These are phyloP conservation scores for Galbula dea DNA, from an alignment of 2,113 vertebrate species.

Conservation along the genomic window DNA sequence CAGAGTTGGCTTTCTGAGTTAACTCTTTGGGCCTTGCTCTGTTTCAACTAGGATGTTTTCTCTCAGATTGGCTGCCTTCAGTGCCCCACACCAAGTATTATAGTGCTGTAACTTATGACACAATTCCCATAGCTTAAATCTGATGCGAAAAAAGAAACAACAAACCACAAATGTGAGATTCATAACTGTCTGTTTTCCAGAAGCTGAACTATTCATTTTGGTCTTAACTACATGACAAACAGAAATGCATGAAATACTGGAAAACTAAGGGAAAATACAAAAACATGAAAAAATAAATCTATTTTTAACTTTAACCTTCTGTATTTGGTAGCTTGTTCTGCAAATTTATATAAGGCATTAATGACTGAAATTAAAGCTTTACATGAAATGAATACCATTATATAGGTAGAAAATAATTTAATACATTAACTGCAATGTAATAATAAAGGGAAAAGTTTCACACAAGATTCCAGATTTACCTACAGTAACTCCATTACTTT, in stretches of 20 bases:
- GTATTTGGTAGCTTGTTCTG: not conserved
- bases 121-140: not conserved
- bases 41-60: no score
- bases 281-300: not conserved
- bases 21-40: no score
- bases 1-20: no score
- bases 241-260: not conserved
- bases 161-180: not conserved
- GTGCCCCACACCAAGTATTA: not conserved
- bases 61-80: no score
- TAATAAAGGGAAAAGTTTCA: constrained; percentile 51
- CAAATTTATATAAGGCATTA: not conserved
- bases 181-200: not conserved
- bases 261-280: not conserved
- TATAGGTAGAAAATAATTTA: constrained; percentile 54
- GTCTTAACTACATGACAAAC: not conserved
- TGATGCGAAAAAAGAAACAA: not conserved
- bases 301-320: not conserved
- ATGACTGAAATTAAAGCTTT: constrained; percentile 26
- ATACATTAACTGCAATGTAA: constrained; percentile 19
- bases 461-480: constrained; percentile 39
- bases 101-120: not conserved
- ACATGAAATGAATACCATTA: constrained; percentile 45
- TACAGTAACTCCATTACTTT: constrained; percentile 57
- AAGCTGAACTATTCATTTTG: not conserved